Conservation (phyloP, 2,113 vertebrate species). For the Megaceryle maxima region DNA sequence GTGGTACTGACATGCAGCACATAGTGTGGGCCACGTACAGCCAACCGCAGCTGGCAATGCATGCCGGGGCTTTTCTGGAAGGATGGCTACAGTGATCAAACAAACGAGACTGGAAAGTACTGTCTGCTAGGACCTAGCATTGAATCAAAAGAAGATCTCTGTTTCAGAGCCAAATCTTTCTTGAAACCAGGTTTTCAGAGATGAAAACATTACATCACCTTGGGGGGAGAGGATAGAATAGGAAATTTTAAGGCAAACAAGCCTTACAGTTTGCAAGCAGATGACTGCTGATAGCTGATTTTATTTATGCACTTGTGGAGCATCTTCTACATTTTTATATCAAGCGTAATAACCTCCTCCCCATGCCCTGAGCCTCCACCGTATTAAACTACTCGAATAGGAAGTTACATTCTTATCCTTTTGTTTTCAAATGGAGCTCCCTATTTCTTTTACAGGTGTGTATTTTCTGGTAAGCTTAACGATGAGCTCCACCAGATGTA, state of each 20-base stretch:
- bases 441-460: neutral
- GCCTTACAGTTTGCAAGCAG: neutral
- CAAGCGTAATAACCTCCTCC: neutral
- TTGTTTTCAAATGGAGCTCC: neutral
- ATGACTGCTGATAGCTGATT: neutral
- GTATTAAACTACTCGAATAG: neutral
- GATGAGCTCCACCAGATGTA: neutral
- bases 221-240: neutral
- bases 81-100: neutral
- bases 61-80: neutral
- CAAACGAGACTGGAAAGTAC: neutral
- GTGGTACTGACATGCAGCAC: neutral
- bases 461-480: neutral
- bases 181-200: conserved; percentile 17
- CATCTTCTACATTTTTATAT: neutral
- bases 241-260: conserved; percentile 19
- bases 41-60: neutral
- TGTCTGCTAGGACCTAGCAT: neutral
- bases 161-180: neutral
- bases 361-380: neutral
- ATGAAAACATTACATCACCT: conserved; percentile 48
- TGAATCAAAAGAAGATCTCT: conserved; percentile 50
- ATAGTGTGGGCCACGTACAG: neutral
- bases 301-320: neutral
- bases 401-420: neutral